phyloP scores from a whole-genome alignment of 2,797 vertebrate genomes.

The Limosa lapponica region DNA sequence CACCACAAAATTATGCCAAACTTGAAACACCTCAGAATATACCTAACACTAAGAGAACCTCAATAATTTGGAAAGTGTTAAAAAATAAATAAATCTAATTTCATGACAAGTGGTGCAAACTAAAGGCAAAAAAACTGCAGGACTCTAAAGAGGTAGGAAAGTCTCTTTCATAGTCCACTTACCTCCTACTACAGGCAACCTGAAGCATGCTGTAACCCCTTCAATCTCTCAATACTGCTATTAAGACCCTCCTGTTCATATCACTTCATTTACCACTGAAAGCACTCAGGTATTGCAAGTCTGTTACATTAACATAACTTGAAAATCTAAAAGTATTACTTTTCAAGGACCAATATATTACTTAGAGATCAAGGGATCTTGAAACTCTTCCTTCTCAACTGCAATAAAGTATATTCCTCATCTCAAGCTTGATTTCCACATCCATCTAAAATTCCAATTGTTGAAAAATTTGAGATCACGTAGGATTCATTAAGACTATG shows the following conservation, averaged over 20 bases:
- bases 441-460: background rate
- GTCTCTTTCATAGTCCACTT: background rate
- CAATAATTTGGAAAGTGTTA: background rate
- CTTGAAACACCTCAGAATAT: background rate
- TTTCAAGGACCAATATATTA: background rate
- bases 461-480: background rate
- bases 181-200: background rate
- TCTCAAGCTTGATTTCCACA: background rate
- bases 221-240: background rate
- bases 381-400: background rate
- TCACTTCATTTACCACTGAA: background rate
- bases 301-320: background rate
- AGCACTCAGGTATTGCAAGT: background rate
- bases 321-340: background rate
- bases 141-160: background rate
- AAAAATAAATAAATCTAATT: background rate
- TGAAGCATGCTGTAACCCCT: background rate
- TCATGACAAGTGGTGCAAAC: background rate
- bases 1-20: background rate
- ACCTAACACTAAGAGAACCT: background rate
- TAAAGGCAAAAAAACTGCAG: background rate
- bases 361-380: background rate
- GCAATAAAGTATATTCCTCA: background rate
- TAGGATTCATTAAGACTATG: background rate
- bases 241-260: background rate